Conservation (phyloP, 2,113 vertebrate species). For the Sinocyclocheilus grahami region DNA sequence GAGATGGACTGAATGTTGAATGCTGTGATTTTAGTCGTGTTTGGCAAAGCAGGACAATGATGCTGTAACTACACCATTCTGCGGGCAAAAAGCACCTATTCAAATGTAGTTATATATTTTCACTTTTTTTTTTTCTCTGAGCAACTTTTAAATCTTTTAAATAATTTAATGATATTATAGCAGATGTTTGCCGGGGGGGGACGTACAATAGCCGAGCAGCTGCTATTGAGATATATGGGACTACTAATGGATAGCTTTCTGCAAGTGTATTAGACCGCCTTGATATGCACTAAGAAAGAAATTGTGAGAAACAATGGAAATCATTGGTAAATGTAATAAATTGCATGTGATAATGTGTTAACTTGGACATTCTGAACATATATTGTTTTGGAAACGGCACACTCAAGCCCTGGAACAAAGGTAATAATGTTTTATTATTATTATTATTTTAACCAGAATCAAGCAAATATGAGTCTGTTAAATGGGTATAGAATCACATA, state of each 20-base stretch:
- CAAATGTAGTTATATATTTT: neutral
- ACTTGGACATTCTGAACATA: neutral
- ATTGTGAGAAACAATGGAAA: neutral
- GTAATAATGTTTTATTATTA: neutral
- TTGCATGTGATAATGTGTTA: neutral
- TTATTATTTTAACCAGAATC: neutral
- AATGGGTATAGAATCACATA: no score
- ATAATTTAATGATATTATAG: neutral
- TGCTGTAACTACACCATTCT: neutral
- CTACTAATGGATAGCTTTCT: neutral
- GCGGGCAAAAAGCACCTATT: neutral
- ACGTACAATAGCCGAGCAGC: neutral
- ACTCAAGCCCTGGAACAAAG: neutral
- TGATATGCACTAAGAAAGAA: neutral
- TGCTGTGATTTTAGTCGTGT: neutral
- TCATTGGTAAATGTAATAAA: neutral
- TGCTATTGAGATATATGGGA: neutral
- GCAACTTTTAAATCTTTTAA: neutral
- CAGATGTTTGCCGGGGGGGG: neutral
- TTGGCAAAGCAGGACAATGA: neutral
- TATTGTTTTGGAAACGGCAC: neutral
- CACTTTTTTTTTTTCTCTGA: neutral
- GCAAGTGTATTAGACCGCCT: neutral
- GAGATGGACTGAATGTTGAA: neutral
- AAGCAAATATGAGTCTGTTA: neutral